Evolutionary conservation across 2,797 vertebrate genomes (phyloP), one percentile per base, ranked within the genome.

Genomic region (Acanthiza pusilla): DNA sequence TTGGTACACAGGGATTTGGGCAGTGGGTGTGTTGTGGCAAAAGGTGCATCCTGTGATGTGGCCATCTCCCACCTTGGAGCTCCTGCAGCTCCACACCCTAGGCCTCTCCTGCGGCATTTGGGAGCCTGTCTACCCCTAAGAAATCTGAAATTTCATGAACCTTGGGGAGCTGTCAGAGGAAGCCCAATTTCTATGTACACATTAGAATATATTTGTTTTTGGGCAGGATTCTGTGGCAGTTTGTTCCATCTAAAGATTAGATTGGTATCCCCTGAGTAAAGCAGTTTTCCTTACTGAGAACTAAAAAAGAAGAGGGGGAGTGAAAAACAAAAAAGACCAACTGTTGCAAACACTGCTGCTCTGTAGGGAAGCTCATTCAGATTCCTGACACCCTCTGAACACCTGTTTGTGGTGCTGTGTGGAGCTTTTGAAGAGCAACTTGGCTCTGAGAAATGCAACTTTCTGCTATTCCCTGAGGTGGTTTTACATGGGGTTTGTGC

Each of bases 121-220:
- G 43, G n/a, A 47, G 27, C 57, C 75, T 92, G 71, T 32, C 47
- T 23, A 48, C 19, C 26, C 65, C 38, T 60, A 26, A 57, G 29
- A 70, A 80, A 73, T 55, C 62, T 43, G 71, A 84, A 76, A 89
- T 48, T 2, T 29, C 25, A 45, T 43, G 43, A 65, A 36, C 65
- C 9, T 30, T 38, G 29, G 13, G 25, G 61, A 89, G 8, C 54
- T 78, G 27, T 55, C 43, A 45, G 57, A 83, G 58, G 47, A 91
- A 95, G 25, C 21, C 47, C 0, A 0, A 16, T 65, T 83, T 71
- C 75, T 83, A 11, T 2, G 0, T 45, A 26, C n/a, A n/a, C 16
- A 34, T 57, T 40, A 48, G 68, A 68, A 58, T 45, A 22, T 29
- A 42, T 29, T 85, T 11, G 20, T 29, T 75, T 93, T 78, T 55